phyloP scores from a whole-genome alignment of 2,113 vertebrate species.

The Amphiprion percula region DNA sequence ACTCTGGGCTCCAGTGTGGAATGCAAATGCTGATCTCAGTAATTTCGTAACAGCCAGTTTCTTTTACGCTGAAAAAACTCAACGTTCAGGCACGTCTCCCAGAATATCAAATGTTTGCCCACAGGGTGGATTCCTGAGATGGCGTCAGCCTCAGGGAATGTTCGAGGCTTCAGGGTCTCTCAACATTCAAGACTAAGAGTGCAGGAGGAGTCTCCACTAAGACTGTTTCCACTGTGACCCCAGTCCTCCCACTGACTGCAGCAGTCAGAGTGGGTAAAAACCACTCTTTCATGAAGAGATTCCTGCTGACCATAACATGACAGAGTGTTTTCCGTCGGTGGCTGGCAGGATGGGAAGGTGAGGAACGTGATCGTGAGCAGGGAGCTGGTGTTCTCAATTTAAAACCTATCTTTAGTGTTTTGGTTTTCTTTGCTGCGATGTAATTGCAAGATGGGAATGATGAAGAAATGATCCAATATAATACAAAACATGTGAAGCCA shows the following conservation, averaged over 20 bases:
- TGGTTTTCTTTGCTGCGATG: not conserved
- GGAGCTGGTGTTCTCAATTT: slow-evolving; percentile 1
- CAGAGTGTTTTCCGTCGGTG: slow-evolving; percentile 66
- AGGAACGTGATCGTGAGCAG: slow-evolving; percentile 41
- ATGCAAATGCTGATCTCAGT: slow-evolving; percentile 55
- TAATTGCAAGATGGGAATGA: not conserved
- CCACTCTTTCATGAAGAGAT: slow-evolving; percentile 65
- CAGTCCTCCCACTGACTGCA: slow-evolving; percentile 56
- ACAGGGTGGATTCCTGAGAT: slow-evolving; percentile 74
- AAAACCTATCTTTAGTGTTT: not conserved
- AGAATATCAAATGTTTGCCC: slow-evolving; percentile 60
- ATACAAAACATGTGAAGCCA: not conserved
- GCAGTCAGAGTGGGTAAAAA: slow-evolving; percentile 51
- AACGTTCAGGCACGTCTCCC: slow-evolving; percentile 47
- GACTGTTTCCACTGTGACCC: slow-evolving; percentile 62
- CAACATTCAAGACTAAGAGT: slow-evolving; percentile 6
- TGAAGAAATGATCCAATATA: too few species aligned
- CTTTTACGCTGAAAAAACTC: slow-evolving; percentile 29
- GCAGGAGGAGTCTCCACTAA: slow-evolving; percentile 53
- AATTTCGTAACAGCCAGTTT: slow-evolving; percentile 41
- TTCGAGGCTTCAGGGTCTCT: slow-evolving; percentile 48
- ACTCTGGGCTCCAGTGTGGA: slow-evolving; percentile 44
- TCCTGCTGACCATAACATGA: slow-evolving; percentile 62
- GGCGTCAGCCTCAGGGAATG: slow-evolving; percentile 79
- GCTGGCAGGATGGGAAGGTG: slow-evolving; percentile 21